Evolutionary conservation across 53 echinoderm and acorn worm species (phyloP).

Genomic region (Temnopleurus reevesii): DNA sequence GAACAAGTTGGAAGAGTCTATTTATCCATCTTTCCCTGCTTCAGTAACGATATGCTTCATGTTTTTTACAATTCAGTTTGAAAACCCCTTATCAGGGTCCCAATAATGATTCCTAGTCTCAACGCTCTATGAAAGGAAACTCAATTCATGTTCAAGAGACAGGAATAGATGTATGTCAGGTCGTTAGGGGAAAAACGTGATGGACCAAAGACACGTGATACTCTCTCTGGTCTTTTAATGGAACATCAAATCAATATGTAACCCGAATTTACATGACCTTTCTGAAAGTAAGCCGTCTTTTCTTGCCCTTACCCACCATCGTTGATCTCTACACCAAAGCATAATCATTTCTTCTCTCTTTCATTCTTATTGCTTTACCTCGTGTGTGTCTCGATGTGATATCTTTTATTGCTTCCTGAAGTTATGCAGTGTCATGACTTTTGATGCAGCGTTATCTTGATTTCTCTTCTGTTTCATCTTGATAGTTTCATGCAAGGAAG

Average conservation of each 20-base stretch:
- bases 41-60: too few relatives aligned
- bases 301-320: not conserved
- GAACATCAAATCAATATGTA: constrained; percentile 17
- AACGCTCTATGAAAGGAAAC: not conserved
- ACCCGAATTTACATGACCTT: constrained; percentile 2
- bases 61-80: too few relatives aligned
- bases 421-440: too few relatives aligned
- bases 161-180: not conserved
- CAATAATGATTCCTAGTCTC: too few relatives aligned
- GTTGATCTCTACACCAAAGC: not conserved
- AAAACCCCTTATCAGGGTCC: too few relatives aligned
- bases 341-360: not conserved
- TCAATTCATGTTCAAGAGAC: not conserved
- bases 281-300: not conserved
- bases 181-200: not conserved
- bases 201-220: not conserved
- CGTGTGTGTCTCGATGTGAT: not conserved
- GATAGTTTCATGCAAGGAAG: too few relatives aligned
- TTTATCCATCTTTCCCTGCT: too few relatives aligned
- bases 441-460: not conserved
- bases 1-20: too few relatives aligned
- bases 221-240: constrained; percentile 3
- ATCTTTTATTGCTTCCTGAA: too few relatives aligned
- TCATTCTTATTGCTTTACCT: not conserved
- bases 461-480: not conserved